Evolutionary conservation across 2,888 invertebrate species (phyloP).

Genomic region (Dryomyza anilis): DNA sequence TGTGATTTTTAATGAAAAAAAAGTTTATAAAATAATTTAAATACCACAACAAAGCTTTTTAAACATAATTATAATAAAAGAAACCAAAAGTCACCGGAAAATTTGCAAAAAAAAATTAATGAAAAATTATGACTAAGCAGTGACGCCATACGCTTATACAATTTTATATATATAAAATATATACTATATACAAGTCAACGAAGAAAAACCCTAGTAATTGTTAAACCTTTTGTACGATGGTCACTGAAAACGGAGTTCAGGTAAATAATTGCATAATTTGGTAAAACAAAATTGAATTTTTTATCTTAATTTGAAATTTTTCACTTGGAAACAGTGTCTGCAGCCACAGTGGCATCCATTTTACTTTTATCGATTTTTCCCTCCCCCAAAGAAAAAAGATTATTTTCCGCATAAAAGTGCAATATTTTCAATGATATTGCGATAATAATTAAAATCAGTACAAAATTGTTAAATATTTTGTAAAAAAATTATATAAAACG

Average conservation of each 20-base stretch:
- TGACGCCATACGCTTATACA: conserved; percentile 57
- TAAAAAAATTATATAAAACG: background rate
- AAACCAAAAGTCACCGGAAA: conserved; percentile 29
- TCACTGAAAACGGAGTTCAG: conserved; percentile 62
- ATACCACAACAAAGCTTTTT: conserved; percentile 25
- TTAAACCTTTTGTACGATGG: conserved; percentile 51
- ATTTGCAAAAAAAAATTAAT: conserved; percentile 30
- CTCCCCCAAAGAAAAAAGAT: conserved; percentile 34
- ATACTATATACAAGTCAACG: conserved; percentile 41
- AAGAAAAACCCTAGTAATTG: conserved; percentile 24
- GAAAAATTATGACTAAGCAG: conserved; percentile 56
- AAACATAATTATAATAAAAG: conserved; percentile 13
- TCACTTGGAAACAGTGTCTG: conserved; percentile 34
- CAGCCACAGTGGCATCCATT: conserved; percentile 59
- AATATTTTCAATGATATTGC: background rate
- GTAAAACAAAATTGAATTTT: conserved; percentile 12
- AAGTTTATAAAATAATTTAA: conserved; percentile 7
- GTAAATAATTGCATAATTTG: conserved; percentile 43
- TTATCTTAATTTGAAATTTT: no score
- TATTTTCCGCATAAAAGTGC: conserved; percentile 30
- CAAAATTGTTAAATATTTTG: background rate
- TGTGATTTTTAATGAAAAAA: conserved; percentile 22
- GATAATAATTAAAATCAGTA: background rate
- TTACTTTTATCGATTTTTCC: conserved; percentile 57
- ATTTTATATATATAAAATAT: conserved; percentile 55